A percentile compares a stretch with the other conserved stretches of the same genome.
These are phyloP conservation scores for Drosophila dives DNA, from an alignment of 2,888 invertebrate genomes.

Conservation along the genomic window DNA sequence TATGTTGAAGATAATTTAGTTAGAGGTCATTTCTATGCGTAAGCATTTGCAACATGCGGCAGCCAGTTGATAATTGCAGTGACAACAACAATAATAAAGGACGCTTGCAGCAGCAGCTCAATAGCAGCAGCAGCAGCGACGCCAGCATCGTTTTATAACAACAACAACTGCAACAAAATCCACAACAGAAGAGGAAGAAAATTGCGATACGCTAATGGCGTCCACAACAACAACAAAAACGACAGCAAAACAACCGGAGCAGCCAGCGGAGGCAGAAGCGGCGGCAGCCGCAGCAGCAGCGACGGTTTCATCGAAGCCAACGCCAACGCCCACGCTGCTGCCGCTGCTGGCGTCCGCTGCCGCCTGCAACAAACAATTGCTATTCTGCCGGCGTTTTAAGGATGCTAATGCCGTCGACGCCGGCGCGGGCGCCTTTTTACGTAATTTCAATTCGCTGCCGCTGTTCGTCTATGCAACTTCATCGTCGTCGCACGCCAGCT, in stretches of 20 bases:
- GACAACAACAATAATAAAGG: conserved; percentile 46
- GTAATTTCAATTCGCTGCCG: conserved; percentile 81
- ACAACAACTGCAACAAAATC: conserved; percentile 63
- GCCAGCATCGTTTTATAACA: conserved; percentile 66
- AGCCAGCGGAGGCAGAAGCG: conserved; percentile 17
- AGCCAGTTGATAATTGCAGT: conserved; percentile 48
- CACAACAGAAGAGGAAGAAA: conserved; percentile 46
- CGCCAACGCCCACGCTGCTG: conserved; percentile 61
- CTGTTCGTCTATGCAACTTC: conserved; percentile 82
- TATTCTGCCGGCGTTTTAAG: conserved; percentile 82
- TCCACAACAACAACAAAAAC: conserved; percentile 43
- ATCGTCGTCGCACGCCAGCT: conserved; percentile 79
- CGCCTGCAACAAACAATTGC: conserved; percentile 74
- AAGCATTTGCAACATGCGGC: conserved; percentile 72
- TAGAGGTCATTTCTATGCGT: conserved; percentile 68
- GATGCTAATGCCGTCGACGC: conserved; percentile 53
- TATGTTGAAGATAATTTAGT: conserved; percentile 54
- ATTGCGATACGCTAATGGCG: conserved; percentile 69
- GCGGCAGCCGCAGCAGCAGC: conserved; percentile 15
- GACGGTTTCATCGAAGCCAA: conserved; percentile 30
- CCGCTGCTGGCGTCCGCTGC: conserved; percentile 60
- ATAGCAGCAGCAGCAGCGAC: conserved; percentile 33
- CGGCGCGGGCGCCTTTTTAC: conserved; percentile 69
- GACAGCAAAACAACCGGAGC: conserved; percentile 22
- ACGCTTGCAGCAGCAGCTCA: conserved; percentile 55